Conservation (phyloP, 1,140 invertebrate species). For the Lepidurus apus region DNA sequence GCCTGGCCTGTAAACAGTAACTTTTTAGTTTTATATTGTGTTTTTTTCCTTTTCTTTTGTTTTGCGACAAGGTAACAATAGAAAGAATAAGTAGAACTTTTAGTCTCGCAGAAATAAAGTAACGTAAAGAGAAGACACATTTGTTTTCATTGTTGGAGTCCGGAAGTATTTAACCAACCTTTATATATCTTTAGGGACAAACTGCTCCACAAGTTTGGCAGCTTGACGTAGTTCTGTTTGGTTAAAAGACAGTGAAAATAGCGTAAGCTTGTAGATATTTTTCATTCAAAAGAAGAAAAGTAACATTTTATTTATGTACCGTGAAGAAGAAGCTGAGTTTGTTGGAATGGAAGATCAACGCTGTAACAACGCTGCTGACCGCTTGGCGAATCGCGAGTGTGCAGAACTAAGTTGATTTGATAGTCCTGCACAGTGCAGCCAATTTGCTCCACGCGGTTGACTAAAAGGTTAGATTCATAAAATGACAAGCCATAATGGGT, state of each 20-base stretch:
- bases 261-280: not conserved
- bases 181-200: not conserved
- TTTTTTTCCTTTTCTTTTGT: not conserved
- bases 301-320: not conserved
- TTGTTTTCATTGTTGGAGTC: not conserved
- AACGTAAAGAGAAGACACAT: no score
- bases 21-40: not conserved
- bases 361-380: slow-evolving; percentile 6
- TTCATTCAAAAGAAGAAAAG: not conserved
- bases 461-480: not conserved
- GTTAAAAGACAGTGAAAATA: not conserved
- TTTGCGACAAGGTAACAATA: not conserved
- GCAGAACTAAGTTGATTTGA: not conserved
- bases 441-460: not conserved
- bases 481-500: not conserved
- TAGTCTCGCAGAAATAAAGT: no score
- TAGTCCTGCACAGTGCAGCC: not conserved
- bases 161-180: not conserved
- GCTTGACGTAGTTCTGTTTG: not conserved
- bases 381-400: not conserved
- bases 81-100: not conserved
- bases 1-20: slow-evolving; percentile 73
- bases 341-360: not conserved
- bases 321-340: slow-evolving; percentile 17
- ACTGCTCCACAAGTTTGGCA: slow-evolving; percentile 6